A percentile compares a stretch with the other conserved stretches of the same genome.
Conservation (phyloP, 2,113 vertebrate genomes). For the Fregata magnificens region DNA sequence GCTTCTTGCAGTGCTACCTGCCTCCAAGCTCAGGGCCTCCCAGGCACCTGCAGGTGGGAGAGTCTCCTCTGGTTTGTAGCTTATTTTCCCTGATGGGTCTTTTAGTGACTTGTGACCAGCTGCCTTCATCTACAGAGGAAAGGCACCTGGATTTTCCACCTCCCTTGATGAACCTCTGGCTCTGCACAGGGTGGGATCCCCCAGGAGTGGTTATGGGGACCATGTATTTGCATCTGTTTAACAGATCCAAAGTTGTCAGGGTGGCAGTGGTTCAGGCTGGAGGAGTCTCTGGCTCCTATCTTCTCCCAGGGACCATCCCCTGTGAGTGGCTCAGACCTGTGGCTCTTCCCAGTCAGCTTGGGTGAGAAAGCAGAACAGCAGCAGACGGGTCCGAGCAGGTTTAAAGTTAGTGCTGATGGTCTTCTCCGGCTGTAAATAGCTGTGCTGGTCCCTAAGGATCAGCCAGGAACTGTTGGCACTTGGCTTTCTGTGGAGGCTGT, state of each 20-base stretch:
- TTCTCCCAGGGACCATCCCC: background rate
- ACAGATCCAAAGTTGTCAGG: background rate
- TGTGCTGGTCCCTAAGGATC: background rate
- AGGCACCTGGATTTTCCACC: background rate
- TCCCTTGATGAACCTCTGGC: background rate
- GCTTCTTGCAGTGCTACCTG: background rate
- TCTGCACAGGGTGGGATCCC: background rate
- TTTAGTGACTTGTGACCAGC: background rate
- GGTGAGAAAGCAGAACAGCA: background rate
- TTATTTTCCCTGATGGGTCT: background rate
- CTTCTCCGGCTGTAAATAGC: background rate
- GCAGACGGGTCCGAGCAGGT: background rate
- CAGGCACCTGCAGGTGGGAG: background rate
- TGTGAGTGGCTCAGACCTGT: background rate
- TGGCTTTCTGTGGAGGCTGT: background rate
- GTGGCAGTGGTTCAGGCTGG: background rate
- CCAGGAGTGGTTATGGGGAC: background rate
- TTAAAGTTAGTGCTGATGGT: background rate
- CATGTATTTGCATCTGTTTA: background rate
- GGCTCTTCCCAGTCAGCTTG: accelerated
- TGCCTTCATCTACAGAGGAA: background rate
- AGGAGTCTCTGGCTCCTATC: background rate
- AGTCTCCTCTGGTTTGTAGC: background rate
- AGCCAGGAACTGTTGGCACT: background rate
- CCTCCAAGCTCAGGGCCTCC: background rate